Base-by-base conservation (phyloP, 1,140 invertebrate genomes). In the Zaprionus africanus region DNA sequence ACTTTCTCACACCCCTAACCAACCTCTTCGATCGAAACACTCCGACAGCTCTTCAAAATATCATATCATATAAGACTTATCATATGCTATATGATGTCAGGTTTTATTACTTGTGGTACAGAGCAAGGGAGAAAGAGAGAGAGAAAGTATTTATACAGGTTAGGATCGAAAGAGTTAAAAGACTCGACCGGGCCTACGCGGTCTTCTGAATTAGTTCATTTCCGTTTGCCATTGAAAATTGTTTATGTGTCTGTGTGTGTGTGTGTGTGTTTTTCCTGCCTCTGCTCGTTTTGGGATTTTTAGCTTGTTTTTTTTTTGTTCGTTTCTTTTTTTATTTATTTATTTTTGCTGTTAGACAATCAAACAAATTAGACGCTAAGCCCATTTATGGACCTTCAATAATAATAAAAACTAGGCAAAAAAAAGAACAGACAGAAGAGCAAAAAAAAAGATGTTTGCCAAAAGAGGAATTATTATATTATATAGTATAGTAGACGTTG, bases 361-460 rank as follows among this genome's bases (percentile, higher is more conserved):
- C 85, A 80, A 90, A 90, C 82, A 82, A 90, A 90, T 90, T 90
- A 90, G 79, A 90, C 67, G 85, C 85, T 90, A 90, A 68, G 85
- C 85, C 79, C 82, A 31, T 90, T 82, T 80, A 90, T 77, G 86
- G 84, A 63, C 58, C 36, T 83, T 88, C 41, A 46, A 46, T 80
- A 87, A 88, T 87, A 74, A 83, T 87, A 87, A 86, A 70, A 82
- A 79, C 72, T 76, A 79, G 60, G 72, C 57, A 76, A 76, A 79
- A 60, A 74, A 67, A 64, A 70, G 81, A 76, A 77, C 54, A 51
- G 41, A 81, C 54, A 84, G 64, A 73, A 73, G 67, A 67, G 62
- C 41, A 66, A 67, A 43, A 67, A 22, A 19, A 56, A 24, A 36
- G 75, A 78, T 46, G 17, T 46, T 41, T 41, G 80, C 82, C 86